These are phyloP conservation scores for Sesia apiformis DNA, from an alignment of 2,888 invertebrate genomes.

Conservation along the genomic window DNA sequence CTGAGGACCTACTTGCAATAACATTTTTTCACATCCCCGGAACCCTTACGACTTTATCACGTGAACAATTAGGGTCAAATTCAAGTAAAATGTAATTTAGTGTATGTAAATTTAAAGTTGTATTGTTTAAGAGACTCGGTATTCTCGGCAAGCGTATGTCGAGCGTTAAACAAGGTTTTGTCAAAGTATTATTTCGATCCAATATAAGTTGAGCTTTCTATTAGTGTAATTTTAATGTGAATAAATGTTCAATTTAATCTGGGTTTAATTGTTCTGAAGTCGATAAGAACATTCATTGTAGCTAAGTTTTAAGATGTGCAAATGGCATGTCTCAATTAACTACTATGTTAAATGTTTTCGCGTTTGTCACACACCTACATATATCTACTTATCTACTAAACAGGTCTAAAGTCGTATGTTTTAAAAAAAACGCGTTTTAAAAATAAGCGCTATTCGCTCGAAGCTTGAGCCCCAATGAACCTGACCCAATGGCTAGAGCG, in stretches of 20 bases:
- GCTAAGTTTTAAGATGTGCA: no score
- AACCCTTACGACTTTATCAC: constrained; percentile 9
- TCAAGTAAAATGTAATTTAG: not conserved
- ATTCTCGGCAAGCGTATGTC: constrained; percentile 45
- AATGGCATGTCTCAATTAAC: no score
- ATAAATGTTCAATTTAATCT: not conserved
- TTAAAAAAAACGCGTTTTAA: no score
- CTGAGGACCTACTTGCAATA: constrained; percentile 38
- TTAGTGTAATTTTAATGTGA: not conserved
- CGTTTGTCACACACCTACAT: no score
- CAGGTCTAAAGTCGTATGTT: no score
- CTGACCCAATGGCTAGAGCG: no score
- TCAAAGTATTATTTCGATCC: constrained; percentile 58
- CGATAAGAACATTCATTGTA: no score
- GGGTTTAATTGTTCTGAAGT: not conserved
- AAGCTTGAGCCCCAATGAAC: no score
- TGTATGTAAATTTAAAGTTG: constrained; percentile 17
- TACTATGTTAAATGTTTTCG: no score
- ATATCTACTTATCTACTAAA: no score
- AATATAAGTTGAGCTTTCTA: constrained; percentile 22
- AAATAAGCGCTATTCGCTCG: no score
- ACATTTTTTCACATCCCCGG: not conserved
- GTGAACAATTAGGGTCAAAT: not conserved
- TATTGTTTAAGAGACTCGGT: constrained; percentile 42
- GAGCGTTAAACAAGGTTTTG: constrained; percentile 67